Conservation (phyloP, 1,140 invertebrate genomes). For the Ridgeia piscesae region DNA sequence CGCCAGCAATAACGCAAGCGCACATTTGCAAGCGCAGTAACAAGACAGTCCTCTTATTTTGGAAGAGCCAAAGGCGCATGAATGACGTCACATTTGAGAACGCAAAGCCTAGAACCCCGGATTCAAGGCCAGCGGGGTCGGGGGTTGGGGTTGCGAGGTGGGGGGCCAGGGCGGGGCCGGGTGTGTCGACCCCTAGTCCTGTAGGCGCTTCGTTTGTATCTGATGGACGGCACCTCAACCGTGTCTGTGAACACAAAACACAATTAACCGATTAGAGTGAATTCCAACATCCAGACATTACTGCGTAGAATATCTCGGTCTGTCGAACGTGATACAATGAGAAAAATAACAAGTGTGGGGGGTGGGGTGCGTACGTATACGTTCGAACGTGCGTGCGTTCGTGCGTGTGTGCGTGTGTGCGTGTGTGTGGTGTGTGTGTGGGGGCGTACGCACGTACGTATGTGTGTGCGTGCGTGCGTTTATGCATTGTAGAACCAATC, state of each 20-base stretch:
- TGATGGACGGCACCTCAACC: neutral
- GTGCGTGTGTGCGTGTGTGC: too few relatives aligned
- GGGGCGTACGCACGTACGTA: neutral
- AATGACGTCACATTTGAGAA: neutral
- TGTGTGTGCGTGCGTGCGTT: too few relatives aligned
- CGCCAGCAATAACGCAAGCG: neutral
- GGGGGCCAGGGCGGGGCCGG: too few relatives aligned
- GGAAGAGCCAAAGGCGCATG: neutral
- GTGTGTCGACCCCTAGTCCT: too few relatives aligned
- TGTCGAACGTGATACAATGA: too few relatives aligned
- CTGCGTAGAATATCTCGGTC: too few relatives aligned
- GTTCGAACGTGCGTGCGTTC: too few relatives aligned
- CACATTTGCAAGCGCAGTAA: neutral
- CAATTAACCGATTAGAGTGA: neutral
- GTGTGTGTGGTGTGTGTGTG: neutral
- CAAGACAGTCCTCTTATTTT: neutral
- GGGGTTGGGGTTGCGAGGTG: neutral
- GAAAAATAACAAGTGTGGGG: neutral
- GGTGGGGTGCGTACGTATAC: neutral
- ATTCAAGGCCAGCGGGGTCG: neutral
- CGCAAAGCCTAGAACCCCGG: neutral
- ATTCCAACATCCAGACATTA: neutral
- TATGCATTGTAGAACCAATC: too few relatives aligned
- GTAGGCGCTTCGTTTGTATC: neutral
- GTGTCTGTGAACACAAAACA: neutral